These are phyloP conservation scores for Sinonovacula constricta DNA, from an alignment of 1,140 invertebrate species.

Conservation along the genomic window DNA sequence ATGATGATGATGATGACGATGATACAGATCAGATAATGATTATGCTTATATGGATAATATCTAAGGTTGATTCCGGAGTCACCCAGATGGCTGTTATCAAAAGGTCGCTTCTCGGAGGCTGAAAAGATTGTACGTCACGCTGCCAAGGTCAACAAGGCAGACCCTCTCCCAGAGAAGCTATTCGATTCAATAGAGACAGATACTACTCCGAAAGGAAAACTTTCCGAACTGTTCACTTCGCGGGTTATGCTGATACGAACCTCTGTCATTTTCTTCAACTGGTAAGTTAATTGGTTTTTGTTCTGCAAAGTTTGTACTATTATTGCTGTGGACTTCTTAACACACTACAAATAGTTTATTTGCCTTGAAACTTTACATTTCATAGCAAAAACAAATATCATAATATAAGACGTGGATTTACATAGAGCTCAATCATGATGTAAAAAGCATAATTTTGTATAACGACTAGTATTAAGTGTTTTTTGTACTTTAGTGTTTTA, in stretches of 20 bases:
- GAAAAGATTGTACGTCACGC: constrained; percentile 62
- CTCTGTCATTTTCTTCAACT: constrained; percentile 31
- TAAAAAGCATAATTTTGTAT: too few relatives aligned
- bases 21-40: neutral
- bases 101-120: constrained; percentile 64
- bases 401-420: too few relatives aligned
- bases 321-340: too few relatives aligned
- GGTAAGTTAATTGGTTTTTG: too few relatives aligned
- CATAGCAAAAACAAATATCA: too few relatives aligned
- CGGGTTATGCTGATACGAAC: constrained; percentile 2
- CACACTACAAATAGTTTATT: too few relatives aligned
- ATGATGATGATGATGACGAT: neutral
- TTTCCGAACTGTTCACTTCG: constrained; percentile 11
- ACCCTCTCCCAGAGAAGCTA: constrained; percentile 56
- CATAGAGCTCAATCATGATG: too few relatives aligned
- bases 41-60: neutral
- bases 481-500: too few relatives aligned
- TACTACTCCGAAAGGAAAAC: neutral
- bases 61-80: constrained; percentile 71
- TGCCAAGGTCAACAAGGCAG: constrained; percentile 64
- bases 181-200: constrained; percentile 42
- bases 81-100: constrained; percentile 68
- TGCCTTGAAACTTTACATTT: too few relatives aligned
- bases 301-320: too few relatives aligned
- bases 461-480: too few relatives aligned